phyloP scores from a whole-genome alignment of 2,888 invertebrate species.

The Mantis religiosa region DNA sequence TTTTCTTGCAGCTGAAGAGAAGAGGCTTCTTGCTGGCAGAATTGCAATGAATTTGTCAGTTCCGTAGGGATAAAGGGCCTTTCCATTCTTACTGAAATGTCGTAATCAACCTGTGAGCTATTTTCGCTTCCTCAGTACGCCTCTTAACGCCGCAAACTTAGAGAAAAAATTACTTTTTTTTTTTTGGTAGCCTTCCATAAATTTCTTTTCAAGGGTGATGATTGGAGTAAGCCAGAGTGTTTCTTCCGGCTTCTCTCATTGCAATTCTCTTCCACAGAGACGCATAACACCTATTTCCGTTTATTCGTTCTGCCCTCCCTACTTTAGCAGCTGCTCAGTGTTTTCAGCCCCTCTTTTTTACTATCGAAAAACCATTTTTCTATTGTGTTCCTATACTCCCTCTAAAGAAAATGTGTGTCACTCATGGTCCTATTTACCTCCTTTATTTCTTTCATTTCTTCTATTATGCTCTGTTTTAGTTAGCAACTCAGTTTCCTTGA shows the following conservation, averaged over 20 bases:
- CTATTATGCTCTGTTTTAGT: neutral
- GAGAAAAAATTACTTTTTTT: neutral
- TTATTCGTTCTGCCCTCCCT: neutral
- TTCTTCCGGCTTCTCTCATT: neutral
- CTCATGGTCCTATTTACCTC: neutral
- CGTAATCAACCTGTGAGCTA: slow-evolving; percentile 3
- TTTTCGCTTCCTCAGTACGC: neutral
- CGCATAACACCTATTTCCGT: neutral
- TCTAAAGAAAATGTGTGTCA: neutral
- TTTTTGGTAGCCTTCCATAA: neutral
- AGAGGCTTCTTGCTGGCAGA: neutral
- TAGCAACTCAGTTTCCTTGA: neutral
- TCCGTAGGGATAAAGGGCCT: neutral
- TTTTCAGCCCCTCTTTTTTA: neutral
- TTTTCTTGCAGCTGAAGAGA: neutral
- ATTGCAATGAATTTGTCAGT: slow-evolving; percentile 15
- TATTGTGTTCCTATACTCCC: neutral
- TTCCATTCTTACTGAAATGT: neutral
- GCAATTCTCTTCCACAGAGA: neutral
- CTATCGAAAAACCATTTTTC: slow-evolving; percentile 2
- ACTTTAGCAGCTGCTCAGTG: too few relatives aligned
- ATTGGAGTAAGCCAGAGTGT: neutral
- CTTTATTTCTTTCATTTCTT: neutral
- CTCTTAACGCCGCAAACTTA: neutral
- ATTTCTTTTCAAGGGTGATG: slow-evolving; percentile 12